Percentiles rank a stretch among this genome's conserved stretches.
Evolutionary conservation across 2,888 invertebrate species (phyloP).

Genomic region (Acleris emargana): DNA sequence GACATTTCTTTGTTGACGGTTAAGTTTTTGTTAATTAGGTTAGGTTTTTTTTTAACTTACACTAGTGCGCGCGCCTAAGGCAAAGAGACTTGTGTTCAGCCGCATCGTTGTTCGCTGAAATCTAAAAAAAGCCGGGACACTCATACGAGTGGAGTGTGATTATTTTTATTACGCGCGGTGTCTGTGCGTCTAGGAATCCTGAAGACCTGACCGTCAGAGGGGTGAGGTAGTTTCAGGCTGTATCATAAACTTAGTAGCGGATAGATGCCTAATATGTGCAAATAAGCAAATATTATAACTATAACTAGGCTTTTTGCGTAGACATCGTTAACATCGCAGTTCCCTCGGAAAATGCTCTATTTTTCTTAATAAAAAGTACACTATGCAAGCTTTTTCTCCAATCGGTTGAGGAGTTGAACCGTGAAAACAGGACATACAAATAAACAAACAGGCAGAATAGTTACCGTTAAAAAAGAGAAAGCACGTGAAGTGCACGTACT

Average conservation of each 20-base stretch:
- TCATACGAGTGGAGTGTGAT: slow-evolving; percentile 64
- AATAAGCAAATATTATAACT: no score
- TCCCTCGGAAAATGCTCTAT: no score
- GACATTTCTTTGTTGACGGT: background rate
- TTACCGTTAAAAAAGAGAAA: no score
- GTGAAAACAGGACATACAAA: no score
- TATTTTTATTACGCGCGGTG: slow-evolving; percentile 31
- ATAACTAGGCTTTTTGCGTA: no score
- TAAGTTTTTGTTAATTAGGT: background rate
- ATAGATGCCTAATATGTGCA: no score
- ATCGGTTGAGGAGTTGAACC: no score
- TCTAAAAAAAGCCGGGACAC: slow-evolving; percentile 77
- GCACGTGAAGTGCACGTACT: no score
- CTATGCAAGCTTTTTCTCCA: no score
- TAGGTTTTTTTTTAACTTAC: slow-evolving; percentile 59
- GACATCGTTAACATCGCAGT: no score
- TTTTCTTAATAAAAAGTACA: no score
- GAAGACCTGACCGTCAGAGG: slow-evolving; percentile 14
- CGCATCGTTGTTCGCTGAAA: slow-evolving; percentile 68
- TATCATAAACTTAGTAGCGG: background rate
- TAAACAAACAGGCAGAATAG: no score
- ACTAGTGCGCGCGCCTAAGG: slow-evolving; percentile 76
- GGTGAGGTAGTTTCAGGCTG: slow-evolving; percentile 1
- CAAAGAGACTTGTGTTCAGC: slow-evolving; percentile 64
- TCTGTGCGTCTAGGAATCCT: slow-evolving; percentile 22